Base-by-base conservation (phyloP, 2,113 vertebrate genomes). In the Neolamprologus hecqui region DNA sequence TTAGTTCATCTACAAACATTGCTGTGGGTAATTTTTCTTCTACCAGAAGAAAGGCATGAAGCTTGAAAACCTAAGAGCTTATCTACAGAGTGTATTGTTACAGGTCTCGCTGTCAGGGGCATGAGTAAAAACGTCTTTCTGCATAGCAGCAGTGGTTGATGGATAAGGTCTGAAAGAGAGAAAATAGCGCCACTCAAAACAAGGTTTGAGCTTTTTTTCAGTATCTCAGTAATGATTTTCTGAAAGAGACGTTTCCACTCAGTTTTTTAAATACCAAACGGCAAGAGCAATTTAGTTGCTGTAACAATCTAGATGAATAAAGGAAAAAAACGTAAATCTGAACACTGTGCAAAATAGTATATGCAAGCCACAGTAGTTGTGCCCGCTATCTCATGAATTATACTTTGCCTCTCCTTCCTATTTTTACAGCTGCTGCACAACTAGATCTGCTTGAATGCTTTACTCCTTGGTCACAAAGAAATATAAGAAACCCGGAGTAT, bases 361-460 rank as follows among this genome's bases (percentile, higher is more conserved):
- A 79, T 60, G 84, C 35, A 91, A 91, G 83, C 80, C 84, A 28
- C 86, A 86, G 77, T 90, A 91, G 94, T 90, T 68, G 82, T 88
- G 85, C 93, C 90, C 82, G 87, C 84, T 89, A 88, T 93, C 91
- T 92, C 92, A 92, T 96, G 94, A 96, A 95, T 96, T 95, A 96
- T 94, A 94, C 84, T 95, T 96, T 96, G 89, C 91, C 82, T 92
- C 84, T 91, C 23, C 82, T 93, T 93, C 90, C 81, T 96, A 96
- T 96, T 96, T 97, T 96, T 94, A 96, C 96, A 97, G 96, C 96
- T 97, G 96, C 90, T 90, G 86, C 70, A 84, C 86, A 90, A 95
- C 86, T 90, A 88, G 88, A 96, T 96, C 95, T 95, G 94, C 88
- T 94, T 82, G 91, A 96, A 91, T 82, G 55, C 89, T 96, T 96